A percentile compares a stretch with the other conserved stretches of the same genome.
Conservation (phyloP, 2,113 vertebrate species). For the Bos indicus region DNA sequence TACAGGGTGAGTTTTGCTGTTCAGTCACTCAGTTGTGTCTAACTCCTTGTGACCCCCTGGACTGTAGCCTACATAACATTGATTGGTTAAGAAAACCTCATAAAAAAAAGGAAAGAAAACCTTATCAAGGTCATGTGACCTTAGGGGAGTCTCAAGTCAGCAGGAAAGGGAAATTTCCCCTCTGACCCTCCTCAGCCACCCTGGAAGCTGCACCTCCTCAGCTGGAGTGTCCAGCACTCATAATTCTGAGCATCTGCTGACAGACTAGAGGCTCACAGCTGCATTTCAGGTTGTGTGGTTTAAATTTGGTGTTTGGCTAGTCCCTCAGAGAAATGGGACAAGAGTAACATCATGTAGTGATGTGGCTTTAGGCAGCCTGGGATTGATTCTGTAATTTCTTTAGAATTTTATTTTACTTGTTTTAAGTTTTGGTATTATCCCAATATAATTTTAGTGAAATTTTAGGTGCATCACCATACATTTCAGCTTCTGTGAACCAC, state of each 20-base stretch:
- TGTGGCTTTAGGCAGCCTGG: neutral
- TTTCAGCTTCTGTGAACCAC: neutral
- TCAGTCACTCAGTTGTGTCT: neutral
- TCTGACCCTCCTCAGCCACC: neutral
- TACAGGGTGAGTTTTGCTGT: neutral
- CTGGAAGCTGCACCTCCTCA: neutral
- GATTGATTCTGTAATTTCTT: neutral
- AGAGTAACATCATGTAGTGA: neutral
- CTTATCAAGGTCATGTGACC: neutral
- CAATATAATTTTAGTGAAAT: neutral
- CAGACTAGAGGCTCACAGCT: neutral
- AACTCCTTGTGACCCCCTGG: neutral
- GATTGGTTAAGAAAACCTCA: neutral
- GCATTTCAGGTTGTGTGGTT: neutral
- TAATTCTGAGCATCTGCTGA: neutral
- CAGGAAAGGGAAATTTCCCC: neutral
- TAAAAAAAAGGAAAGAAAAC: neutral
- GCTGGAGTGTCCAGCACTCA: neutral
- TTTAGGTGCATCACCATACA: neutral
- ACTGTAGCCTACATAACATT: fast-evolving
- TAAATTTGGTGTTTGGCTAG: neutral
- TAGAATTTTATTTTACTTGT: neutral
- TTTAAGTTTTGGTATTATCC: neutral
- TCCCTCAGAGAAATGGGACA: neutral
- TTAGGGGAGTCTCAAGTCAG: neutral